A percentile compares a stretch with the other conserved stretches of the same genome.
phyloP scores from a whole-genome alignment of 1,140 invertebrate genomes.

The Periplaneta americana region DNA sequence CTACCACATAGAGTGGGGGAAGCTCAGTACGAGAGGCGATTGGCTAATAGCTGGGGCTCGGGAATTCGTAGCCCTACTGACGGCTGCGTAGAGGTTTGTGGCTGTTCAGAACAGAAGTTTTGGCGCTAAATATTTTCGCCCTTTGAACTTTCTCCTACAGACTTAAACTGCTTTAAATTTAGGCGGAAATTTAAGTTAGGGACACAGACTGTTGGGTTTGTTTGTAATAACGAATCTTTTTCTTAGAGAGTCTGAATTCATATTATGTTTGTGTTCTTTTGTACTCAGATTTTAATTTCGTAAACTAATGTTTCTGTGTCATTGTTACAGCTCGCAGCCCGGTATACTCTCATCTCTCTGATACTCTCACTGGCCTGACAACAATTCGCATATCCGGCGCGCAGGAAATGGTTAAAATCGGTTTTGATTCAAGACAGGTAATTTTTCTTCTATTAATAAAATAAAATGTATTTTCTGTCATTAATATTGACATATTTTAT shows the following conservation, averaged over 20 bases:
- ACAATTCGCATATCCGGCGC: conserved; percentile 46
- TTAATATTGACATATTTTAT: background rate
- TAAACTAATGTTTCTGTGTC: background rate
- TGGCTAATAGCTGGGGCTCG: too few relatives aligned
- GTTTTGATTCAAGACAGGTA: conserved; percentile 34
- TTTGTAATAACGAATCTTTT: too few relatives aligned
- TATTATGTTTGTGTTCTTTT: background rate
- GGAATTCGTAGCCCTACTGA: too few relatives aligned
- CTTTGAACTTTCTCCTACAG: too few relatives aligned
- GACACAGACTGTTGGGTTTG: too few relatives aligned
- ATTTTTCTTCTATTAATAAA: background rate
- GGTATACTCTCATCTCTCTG: conserved; percentile 51
- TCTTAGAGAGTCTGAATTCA: background rate
- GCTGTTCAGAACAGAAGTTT: too few relatives aligned
- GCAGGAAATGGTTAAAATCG: conserved; percentile 42
- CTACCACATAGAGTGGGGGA: too few relatives aligned
- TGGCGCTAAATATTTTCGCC: too few relatives aligned
- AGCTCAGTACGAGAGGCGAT: too few relatives aligned
- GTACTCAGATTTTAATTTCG: background rate
- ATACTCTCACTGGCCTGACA: conserved; percentile 46
- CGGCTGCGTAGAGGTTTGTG: too few relatives aligned
- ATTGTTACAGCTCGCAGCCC: conserved; percentile 46
- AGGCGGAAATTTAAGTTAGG: too few relatives aligned
- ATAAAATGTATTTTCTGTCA: background rate
- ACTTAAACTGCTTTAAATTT: too few relatives aligned